phyloP scores from a whole-genome alignment of 1,140 invertebrate species.

The Dinoponera quadriceps region DNA sequence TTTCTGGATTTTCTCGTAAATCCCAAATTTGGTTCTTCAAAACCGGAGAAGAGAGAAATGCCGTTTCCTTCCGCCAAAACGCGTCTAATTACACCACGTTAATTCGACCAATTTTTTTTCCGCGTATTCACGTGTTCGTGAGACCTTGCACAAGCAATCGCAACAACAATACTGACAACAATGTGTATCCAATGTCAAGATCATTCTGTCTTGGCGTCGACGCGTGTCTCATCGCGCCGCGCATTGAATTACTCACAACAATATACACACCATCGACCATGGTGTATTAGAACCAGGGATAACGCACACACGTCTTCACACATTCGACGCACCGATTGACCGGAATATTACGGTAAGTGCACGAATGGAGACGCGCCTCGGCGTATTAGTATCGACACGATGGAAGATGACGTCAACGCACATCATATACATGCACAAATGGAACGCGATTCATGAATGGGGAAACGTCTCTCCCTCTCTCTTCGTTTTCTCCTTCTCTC shows the following conservation, averaged over 20 bases:
- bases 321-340: no score
- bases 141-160: neutral
- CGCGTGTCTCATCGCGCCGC: neutral
- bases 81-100: no score
- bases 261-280: neutral
- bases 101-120: no score
- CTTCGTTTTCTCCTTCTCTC: neutral
- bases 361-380: neutral
- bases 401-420: constrained; percentile 19
- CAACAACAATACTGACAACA: neutral
- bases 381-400: constrained; percentile 16
- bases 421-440: neutral
- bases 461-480: neutral
- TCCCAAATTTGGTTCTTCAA: no score
- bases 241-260: neutral
- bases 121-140: neutral
- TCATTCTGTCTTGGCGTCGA: neutral
- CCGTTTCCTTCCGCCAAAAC: no score
- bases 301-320: neutral
- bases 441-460: constrained; percentile 53
- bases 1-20: no score
- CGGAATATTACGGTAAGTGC: no score
- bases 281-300: neutral
- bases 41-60: no score
- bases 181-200: neutral